phyloP scores from a whole-genome alignment of 2,888 invertebrate species.

The Drepanosiphum platanoidis region DNA sequence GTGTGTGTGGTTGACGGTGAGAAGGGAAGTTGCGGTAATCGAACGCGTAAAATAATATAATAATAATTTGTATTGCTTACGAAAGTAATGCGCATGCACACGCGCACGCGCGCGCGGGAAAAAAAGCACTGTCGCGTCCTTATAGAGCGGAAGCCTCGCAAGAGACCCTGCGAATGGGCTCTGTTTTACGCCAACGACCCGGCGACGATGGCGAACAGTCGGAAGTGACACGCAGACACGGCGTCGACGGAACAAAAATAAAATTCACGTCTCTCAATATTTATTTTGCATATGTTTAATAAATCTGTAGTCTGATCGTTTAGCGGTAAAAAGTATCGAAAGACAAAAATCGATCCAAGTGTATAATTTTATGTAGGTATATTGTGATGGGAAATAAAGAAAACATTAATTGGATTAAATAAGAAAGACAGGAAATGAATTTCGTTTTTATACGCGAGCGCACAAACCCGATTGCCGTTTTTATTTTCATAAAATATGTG shows the following conservation, averaged over 20 bases:
- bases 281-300: too few species aligned
- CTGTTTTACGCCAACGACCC: too few species aligned
- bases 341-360: too few species aligned
- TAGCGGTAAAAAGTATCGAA: too few species aligned
- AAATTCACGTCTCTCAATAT: too few species aligned
- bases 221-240: background rate
- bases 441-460: background rate
- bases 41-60: background rate
- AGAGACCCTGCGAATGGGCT: background rate
- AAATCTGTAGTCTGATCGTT: too few species aligned
- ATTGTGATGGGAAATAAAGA: too few species aligned
- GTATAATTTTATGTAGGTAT: too few species aligned
- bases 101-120: background rate
- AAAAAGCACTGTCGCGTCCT: background rate
- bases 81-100: background rate
- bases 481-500: background rate
- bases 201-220: background rate
- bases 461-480: background rate
- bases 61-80: background rate
- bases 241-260: background rate
- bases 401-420: background rate
- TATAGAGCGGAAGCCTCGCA: constrained; percentile 21
- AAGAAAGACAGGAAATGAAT: background rate
- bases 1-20: constrained; percentile 16
- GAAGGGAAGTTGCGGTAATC: constrained; percentile 60